A percentile compares a stretch with the other conserved stretches of the same genome.
Evolutionary conservation across 2,113 vertebrate species (phyloP).

Genomic region (Apistogramma diplotaenia): DNA sequence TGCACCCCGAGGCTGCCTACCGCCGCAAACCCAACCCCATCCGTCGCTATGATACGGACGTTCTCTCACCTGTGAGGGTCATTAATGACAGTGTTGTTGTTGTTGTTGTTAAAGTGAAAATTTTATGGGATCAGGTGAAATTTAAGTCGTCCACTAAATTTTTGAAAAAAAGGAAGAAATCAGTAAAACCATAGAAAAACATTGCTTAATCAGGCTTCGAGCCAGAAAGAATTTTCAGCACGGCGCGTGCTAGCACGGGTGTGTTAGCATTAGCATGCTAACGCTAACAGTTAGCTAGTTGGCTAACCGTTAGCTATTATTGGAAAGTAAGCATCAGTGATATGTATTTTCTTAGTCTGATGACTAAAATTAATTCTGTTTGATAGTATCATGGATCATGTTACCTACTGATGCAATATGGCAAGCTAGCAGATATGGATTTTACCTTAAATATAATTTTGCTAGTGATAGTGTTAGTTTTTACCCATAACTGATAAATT

Average conservation of each 20-base stretch:
- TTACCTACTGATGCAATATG: not conserved
- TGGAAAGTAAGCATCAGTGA: not conserved
- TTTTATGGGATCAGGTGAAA: not conserved
- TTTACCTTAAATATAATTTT: rapidly evolving
- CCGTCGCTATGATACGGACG: conserved; percentile 95
- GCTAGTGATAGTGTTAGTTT: no score
- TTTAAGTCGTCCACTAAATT: not conserved
- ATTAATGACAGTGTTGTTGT: not conserved
- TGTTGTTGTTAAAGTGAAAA: not conserved
- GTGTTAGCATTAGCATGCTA: no score
- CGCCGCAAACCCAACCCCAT: conserved; percentile 95
- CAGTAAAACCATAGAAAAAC: not conserved
- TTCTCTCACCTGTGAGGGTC: conserved; percentile 91
- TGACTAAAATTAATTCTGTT: not conserved
- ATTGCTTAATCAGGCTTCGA: no score
- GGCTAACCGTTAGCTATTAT: not conserved
- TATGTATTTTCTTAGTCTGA: not conserved
- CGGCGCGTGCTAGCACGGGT: no score
- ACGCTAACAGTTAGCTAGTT: no score
- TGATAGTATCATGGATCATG: not conserved
- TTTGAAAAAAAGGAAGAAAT: not conserved
- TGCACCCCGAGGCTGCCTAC: conserved; percentile 87
- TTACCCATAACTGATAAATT: not conserved
- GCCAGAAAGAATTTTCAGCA: no score
- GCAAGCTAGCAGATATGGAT: not conserved